Evolutionary conservation across 2,888 invertebrate genomes (phyloP), one percentile per base, ranked within the genome.

Genomic region (Raillietiella orientalis): DNA sequence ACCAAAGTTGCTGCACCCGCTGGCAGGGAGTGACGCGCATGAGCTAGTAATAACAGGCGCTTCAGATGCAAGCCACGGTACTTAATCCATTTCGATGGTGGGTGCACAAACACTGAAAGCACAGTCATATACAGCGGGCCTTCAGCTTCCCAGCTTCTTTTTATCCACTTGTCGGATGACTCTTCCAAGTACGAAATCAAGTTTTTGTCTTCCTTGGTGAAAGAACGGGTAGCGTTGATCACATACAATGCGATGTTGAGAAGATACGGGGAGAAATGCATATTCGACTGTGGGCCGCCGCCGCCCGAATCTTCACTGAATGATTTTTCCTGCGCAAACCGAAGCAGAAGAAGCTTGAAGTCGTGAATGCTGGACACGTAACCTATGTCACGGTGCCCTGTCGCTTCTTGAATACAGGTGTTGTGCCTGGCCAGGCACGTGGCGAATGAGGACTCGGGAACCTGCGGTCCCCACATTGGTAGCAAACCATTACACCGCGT

Each of bases 231-330:
- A 8, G 82, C 79, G 43, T 84, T 74, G 37, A 82, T 62, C 33
- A 79, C 70, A 46, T 90, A 90, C 11, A 90, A 63, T 12, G 79
- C 75, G 61, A 82, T 79, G 46, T 90, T 87, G 33, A 74, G 54
- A 28, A 90, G 56, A 43, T 87, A 87, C 5, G 90, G 90, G 33
- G 87, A 62, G 39, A 93, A 64, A 51, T 90, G 82, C 67, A 90
- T 70, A 52, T 90, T 90, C 34, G 84, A 84, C 41, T 87, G 79
- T 9, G 84, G 75, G 2, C 87, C 90, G 37, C 82, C 82, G 34
- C 82, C 96, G 11, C 90, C 87, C 2, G 84, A 79, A 50, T 93
- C 90, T 44, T 84, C 84, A 45, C 87, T 84, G 56, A 93, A 93
- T 32, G 77, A 74, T 43, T 74, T 74, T 38, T 82, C 87, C 46